Evolutionary conservation across 2,113 vertebrate genomes (phyloP).

Genomic region (Natator depressus): DNA sequence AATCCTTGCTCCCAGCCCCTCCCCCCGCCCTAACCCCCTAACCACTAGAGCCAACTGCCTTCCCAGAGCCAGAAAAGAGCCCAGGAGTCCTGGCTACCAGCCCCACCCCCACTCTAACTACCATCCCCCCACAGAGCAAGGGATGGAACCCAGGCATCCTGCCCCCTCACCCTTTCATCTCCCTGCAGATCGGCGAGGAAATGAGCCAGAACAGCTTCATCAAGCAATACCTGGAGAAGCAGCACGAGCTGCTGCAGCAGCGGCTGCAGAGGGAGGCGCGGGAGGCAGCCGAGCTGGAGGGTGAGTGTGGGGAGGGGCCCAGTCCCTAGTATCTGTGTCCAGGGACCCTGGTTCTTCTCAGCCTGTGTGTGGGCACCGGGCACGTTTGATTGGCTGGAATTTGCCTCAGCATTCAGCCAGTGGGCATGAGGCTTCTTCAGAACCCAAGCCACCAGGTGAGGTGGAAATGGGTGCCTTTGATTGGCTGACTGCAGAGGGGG

Average conservation of each 20-base stretch:
- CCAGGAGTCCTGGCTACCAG: not conserved
- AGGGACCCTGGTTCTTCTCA: not conserved
- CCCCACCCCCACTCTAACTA: not conserved
- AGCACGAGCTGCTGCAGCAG: slow-evolving; percentile 92
- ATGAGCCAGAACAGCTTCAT: slow-evolving; percentile 98
- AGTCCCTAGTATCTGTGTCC: not conserved
- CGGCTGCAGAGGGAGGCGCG: slow-evolving; percentile 89
- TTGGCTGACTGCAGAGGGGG: not conserved
- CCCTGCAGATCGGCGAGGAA: slow-evolving; percentile 90
- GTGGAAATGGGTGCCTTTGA: not conserved
- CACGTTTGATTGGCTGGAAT: not conserved
- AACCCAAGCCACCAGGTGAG: too few relatives aligned
- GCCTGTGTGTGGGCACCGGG: not conserved
- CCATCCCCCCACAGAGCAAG: too few relatives aligned
- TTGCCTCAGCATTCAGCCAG: too few relatives aligned
- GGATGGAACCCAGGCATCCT: too few relatives aligned
- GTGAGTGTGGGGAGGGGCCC: slow-evolving; percentile 63
- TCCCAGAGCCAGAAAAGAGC: too few relatives aligned
- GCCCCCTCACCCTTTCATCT: not conserved
- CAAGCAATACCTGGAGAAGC: slow-evolving; percentile 94
- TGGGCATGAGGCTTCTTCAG: too few relatives aligned
- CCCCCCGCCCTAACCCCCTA: too few relatives aligned
- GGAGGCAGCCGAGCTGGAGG: slow-evolving; percentile 85
- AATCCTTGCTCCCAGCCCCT: too few relatives aligned
- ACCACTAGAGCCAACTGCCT: too few relatives aligned